Conservation (phyloP, 1,140 invertebrate species). For the Ericerus pela region DNA sequence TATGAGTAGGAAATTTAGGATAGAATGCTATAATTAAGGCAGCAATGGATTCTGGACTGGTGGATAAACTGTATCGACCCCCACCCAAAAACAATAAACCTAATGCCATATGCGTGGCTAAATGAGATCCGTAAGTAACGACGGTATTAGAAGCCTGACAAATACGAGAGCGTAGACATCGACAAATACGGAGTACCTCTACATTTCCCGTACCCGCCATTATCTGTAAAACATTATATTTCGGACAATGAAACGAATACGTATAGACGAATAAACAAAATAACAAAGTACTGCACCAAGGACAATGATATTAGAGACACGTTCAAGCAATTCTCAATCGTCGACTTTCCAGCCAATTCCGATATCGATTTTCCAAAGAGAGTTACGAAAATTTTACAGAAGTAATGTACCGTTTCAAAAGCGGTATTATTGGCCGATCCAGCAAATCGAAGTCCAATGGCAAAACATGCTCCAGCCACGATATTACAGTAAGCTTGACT, state of each 20-base stretch:
- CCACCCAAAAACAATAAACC: slow-evolving; percentile 89
- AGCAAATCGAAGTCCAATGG: slow-evolving; percentile 83
- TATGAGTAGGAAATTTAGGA: slow-evolving; percentile 92
- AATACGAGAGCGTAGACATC: slow-evolving; percentile 60
- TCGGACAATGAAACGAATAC: slow-evolving; percentile 16
- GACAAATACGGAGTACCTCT: slow-evolving; percentile 66
- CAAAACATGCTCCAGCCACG: slow-evolving; percentile 82
- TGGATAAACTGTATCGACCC: slow-evolving; percentile 72
- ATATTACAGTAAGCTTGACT: slow-evolving; percentile 95
- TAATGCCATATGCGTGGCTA: slow-evolving; percentile 86
- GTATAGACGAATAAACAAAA: neutral
- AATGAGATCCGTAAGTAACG: slow-evolving; percentile 79
- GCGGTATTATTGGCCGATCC: slow-evolving; percentile 75
- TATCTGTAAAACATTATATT: slow-evolving; percentile 37
- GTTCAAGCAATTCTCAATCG: slow-evolving; percentile 77
- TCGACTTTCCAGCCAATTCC: slow-evolving; percentile 75
- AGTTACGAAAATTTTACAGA: slow-evolving; percentile 48
- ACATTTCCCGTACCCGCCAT: slow-evolving; percentile 89
- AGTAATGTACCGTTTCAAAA: slow-evolving; percentile 53
- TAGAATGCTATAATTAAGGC: slow-evolving; percentile 84
- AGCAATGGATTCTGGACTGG: slow-evolving; percentile 66
- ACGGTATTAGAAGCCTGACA: slow-evolving; percentile 40
- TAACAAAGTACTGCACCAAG: slow-evolving; percentile 39
- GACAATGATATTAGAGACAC: slow-evolving; percentile 64
- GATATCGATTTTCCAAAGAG: slow-evolving; percentile 51